A percentile compares a stretch with the other conserved stretches of the same genome.
phyloP scores from a whole-genome alignment of 64 coral and sea anemone genomes.

The Montipora capricornis region DNA sequence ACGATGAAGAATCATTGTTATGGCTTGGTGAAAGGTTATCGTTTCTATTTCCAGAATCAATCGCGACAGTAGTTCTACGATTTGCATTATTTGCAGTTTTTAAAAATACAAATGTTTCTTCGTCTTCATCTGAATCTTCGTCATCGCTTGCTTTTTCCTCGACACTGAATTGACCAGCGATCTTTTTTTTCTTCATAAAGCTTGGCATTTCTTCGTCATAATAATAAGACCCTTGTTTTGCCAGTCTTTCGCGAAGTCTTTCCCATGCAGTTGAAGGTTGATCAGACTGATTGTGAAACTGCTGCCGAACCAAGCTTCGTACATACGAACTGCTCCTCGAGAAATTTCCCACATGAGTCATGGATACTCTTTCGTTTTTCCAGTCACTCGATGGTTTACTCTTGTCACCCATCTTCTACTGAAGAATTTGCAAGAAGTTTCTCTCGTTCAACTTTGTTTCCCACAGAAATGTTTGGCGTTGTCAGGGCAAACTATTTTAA shows the following conservation, averaged over 20 bases:
- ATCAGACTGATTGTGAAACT: slow-evolving; percentile 27
- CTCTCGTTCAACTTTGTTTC: not conserved
- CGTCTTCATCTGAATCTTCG: slow-evolving; percentile 4
- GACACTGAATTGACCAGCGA: not conserved
- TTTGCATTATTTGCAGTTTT: not conserved
- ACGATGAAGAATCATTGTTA: not conserved
- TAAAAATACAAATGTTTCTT: not conserved
- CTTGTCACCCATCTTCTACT: not conserved
- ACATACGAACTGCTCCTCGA: slow-evolving; percentile 52
- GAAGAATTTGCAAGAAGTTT: not conserved
- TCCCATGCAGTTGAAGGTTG: slow-evolving; percentile 20
- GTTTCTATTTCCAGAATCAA: not conserved
- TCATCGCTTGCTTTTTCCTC: slow-evolving; percentile 2
- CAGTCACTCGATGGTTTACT: not conserved
- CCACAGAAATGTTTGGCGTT: not conserved
- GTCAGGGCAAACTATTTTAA: not conserved
- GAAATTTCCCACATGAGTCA: slow-evolving; percentile 30
- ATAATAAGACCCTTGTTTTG: not conserved
- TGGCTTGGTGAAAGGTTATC: not conserved
- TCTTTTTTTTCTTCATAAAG: slow-evolving; percentile 27
- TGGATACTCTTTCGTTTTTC: slow-evolving; percentile 10
- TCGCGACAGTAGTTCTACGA: not conserved
- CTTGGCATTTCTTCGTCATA: not conserved
- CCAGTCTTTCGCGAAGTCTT: slow-evolving; percentile 32
- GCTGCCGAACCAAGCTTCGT: slow-evolving; percentile 27